Evolutionary conservation across 2,113 vertebrate genomes (phyloP).

Genomic region (Stomatorhinus ivindoensis): DNA sequence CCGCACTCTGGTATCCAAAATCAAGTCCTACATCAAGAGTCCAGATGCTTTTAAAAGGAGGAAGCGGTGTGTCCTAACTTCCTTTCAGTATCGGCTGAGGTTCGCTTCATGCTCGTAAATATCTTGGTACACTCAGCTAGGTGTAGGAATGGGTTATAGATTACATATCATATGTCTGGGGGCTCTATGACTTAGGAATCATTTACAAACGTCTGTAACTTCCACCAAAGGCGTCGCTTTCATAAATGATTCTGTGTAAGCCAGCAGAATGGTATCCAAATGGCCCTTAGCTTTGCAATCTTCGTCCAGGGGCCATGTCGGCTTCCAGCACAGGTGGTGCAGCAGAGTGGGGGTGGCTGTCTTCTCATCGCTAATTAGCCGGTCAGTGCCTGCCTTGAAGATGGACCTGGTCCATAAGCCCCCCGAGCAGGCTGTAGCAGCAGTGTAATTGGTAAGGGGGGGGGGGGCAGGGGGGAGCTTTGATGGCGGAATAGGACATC

Average conservation of each 20-base stretch:
- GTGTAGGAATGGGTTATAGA: background rate
- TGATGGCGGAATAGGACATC: too few relatives aligned
- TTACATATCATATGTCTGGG: background rate
- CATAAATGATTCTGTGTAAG: background rate
- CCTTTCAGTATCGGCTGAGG: background rate
- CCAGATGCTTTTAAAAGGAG: background rate
- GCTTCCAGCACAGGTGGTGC: background rate
- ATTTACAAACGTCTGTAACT: background rate
- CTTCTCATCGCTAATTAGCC: constrained; percentile 16
- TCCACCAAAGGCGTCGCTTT: background rate
- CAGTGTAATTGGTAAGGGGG: too few relatives aligned
- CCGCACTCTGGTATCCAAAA: background rate
- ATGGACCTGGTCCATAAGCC: background rate
- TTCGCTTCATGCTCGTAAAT: background rate
- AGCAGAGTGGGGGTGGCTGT: background rate
- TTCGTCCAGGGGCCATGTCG: background rate
- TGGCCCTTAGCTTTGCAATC: background rate
- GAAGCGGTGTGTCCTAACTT: background rate
- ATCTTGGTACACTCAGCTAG: background rate
- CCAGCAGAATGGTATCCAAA: background rate
- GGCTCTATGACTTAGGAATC: background rate
- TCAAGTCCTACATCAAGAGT: background rate
- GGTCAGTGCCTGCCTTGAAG: constrained; percentile 1
- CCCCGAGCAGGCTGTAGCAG: too few relatives aligned
- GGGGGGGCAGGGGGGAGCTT: background rate